phyloP scores from a whole-genome alignment of 2,888 invertebrate genomes.

The Polyommatus iphigenia region DNA sequence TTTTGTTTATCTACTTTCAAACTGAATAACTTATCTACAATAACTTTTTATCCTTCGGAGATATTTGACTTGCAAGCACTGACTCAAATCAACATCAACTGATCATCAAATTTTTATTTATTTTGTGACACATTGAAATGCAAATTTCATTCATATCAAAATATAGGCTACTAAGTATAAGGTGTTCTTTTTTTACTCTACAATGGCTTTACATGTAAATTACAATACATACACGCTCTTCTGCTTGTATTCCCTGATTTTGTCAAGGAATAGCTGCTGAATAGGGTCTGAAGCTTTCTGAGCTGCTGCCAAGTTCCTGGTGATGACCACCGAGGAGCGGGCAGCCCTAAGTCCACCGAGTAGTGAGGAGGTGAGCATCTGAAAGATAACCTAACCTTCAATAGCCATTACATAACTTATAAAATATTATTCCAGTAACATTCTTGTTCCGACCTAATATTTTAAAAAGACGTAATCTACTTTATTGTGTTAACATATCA shows the following conservation, averaged over 20 bases:
- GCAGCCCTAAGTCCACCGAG: conserved; percentile 72
- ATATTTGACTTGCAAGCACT: neutral
- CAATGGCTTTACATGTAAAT: conserved; percentile 18
- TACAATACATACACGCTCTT: conserved; percentile 87
- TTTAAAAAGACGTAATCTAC: neutral
- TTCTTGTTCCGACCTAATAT: neutral
- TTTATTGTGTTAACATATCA: neutral
- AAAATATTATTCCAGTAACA: neutral
- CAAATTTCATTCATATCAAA: no score
- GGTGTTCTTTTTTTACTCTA: neutral
- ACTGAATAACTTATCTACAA: neutral
- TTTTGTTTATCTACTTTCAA: no score
- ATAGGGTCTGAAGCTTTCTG: conserved; percentile 93
- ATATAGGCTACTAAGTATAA: no score
- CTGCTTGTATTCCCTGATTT: conserved; percentile 92
- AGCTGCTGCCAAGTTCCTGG: conserved; percentile 86
- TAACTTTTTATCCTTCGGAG: neutral
- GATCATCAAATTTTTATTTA: neutral
- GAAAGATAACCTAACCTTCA: conserved; percentile 65
- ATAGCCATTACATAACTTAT: conserved; percentile 44
- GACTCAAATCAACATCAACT: neutral
- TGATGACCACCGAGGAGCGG: conserved; percentile 74
- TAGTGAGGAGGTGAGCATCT: conserved; percentile 81
- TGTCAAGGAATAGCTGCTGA: conserved; percentile 95
- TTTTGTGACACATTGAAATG: neutral